Evolutionary conservation across 2,888 invertebrate genomes (phyloP), one percentile per base, ranked within the genome.

Genomic region (Lissonota sp.): DNA sequence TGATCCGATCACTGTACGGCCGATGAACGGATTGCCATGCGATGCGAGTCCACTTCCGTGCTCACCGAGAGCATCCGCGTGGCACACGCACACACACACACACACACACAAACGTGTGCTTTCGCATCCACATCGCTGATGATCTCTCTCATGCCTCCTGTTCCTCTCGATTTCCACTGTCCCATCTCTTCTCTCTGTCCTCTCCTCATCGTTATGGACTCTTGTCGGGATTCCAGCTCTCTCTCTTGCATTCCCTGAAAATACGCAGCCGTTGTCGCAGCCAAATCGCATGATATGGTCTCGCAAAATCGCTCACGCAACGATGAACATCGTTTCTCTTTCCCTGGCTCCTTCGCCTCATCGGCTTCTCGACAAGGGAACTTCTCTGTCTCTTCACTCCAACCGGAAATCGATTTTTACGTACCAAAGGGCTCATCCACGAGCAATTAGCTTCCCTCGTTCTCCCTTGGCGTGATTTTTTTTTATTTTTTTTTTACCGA

Each of bases 1-100:
- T 91, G 92, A 92, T 92, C 89, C 88, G 89, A 92, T 92, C 91
- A 91, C 89, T 53, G 88, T 90, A 82, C 79, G 88, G 86, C 90
- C 88, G 91, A 90, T 89, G 90, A 89, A 91, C 90, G 89, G 89
- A 89, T 91, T 88, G 88, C 87, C 89, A 90, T 67, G 87, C 90
- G 90, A 91, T 90, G 90, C 90, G 90, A 90, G 87, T 51, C 87
- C 88, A 90, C 90, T 91, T 89, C 87, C 90, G 90, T 86, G 86
- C 75, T 69, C 80, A 82, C 73, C 78, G 84, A 64, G 71, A 75
- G 79, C 71, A 71, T 71, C 74, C 78, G 70, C 78, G 44, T 70
- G 51, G 42, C 46, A 37, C 63, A 53, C 49, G 26, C 42, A 53
- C 5, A 60, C 14, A 42, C 57, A 55, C 70, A 73, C 73, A 57